Evolutionary conservation across 2,113 vertebrate genomes (phyloP).

Genomic region (Pedetes capensis): DNA sequence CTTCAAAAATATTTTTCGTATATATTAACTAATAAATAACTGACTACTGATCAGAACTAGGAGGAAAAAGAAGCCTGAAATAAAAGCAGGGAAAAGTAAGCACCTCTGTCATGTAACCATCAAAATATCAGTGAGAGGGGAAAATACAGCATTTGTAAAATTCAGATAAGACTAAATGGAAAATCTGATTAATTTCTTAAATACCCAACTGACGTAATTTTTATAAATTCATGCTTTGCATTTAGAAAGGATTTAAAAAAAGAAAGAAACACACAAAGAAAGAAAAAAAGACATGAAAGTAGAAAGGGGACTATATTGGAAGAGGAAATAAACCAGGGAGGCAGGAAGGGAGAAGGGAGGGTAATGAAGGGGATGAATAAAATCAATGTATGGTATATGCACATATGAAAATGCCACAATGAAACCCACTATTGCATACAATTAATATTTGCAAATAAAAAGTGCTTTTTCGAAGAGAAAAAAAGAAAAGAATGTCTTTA

Average conservation of each 20-base stretch:
- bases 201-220: not conserved
- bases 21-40: constrained; percentile 21
- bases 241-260: not conserved
- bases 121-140: not conserved
- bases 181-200: constrained; percentile 18
- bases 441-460: no score
- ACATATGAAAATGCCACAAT: no score
- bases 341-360: no score
- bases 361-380: no score
- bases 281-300: no score
- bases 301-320: no score
- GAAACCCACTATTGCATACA: no score
- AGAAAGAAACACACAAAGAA: no score
- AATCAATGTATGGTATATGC: no score
- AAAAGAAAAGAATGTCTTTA: no score
- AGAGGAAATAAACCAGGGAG: no score
- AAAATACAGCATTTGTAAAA: constrained; percentile 47
- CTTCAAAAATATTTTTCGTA: not conserved
- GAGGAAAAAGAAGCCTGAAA: not conserved
- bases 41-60: not conserved
- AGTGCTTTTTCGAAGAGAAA: no score
- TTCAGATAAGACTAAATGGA: not conserved
- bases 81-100: not conserved
- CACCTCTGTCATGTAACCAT: not conserved
- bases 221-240: not conserved